Percentiles rank a stretch among this genome's conserved stretches.
Conservation (phyloP, 2,888 invertebrate species). For the Himalopsyche japonica region DNA sequence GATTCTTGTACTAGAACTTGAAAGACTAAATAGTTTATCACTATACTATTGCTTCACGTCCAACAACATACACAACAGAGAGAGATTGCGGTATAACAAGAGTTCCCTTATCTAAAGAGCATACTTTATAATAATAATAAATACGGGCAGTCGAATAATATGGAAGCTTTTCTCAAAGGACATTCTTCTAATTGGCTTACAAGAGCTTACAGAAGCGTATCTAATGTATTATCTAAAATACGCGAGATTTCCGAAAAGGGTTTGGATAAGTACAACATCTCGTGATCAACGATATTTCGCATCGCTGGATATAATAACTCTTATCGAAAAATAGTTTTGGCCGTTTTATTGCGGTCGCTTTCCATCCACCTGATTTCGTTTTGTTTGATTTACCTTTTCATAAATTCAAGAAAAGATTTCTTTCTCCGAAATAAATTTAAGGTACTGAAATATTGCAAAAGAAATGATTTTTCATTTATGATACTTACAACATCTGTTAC, state of each 20-base stretch:
- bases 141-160: background rate
- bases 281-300: background rate
- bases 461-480: no score
- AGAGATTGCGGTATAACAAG: no score
- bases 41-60: no score
- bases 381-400: background rate
- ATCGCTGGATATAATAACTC: background rate
- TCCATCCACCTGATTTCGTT: background rate
- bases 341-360: background rate
- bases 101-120: no score
- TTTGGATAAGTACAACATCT: background rate
- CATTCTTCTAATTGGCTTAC: background rate
- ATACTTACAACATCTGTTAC: no score
- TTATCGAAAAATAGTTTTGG: background rate
- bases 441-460: no score
- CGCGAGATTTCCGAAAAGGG: background rate
- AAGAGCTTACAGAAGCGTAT: background rate
- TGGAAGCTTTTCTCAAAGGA: background rate
- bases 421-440: background rate
- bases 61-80: no score
- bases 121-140: background rate
- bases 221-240: background rate
- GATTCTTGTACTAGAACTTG: no score
- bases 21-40: no score
- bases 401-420: background rate